Evolutionary conservation across 1,140 invertebrate species (phyloP), one percentile per base, ranked within the genome.

Genomic region (Campoletis sonorensis): DNA sequence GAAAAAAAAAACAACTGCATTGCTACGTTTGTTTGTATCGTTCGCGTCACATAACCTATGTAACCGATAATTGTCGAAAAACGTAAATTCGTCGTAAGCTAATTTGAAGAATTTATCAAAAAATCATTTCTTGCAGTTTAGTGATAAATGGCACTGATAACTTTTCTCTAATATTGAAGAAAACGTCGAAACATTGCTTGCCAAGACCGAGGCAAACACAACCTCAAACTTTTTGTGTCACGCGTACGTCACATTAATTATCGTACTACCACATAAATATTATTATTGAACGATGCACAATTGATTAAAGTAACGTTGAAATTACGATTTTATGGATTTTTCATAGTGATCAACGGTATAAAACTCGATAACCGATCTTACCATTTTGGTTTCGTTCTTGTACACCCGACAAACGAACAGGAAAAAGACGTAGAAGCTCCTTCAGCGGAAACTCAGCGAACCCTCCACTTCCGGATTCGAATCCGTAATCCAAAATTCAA

Each of bases 321-420:
- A 49, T 58, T 75, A 23, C 23, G 33, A 71, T 49, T 73, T 72
- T 27, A 23, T 27, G 0, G 11, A 27, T 71, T 81, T 71, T 72
- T 71, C 27, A 45, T 16, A 75, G 11, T 71, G 84, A 85, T 85
- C 77, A 51, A 40, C 26, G 27, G 51, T 30, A 54, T 77, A 80
- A 83, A 78, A 72, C 67, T 64, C 72, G 84, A 85, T 85, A 54
- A 80, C 79, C 58, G 79, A 70, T 82, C 84, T 85, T 85, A 85
- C 84, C 84, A 85, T 85, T 80, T 82, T 85, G 82, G 67, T 84
- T 79, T 54, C 33, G 79, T 64, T 81, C 61, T 61, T 51, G 72
- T 81, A 82, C 82, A 80, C 78, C 76, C 76, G 82, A 81, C 82
- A 72, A 83, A 80, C 79, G 78, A 70, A 85, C 80, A 73, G 84